These are phyloP conservation scores for Okapia johnstoni DNA, from an alignment of 2,113 vertebrate genomes.

Conservation along the genomic window DNA sequence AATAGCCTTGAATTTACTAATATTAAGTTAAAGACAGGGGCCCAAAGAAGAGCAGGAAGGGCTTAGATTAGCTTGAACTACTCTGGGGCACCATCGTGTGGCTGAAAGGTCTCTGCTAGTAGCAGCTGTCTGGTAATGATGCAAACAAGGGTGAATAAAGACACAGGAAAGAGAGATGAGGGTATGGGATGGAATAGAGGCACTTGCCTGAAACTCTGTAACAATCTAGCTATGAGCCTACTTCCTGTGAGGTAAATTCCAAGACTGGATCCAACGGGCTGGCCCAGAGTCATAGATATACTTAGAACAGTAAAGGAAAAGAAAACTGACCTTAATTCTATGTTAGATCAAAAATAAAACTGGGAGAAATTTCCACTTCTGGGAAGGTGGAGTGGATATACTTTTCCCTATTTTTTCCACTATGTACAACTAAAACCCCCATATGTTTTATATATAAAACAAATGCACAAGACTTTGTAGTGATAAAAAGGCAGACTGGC, in stretches of 20 bases:
- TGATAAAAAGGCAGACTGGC: background rate
- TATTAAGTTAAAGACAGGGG: background rate
- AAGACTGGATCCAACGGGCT: background rate
- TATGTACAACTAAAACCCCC: background rate
- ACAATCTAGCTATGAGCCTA: background rate
- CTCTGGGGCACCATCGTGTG: constrained; percentile 53
- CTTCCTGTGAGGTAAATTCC: background rate
- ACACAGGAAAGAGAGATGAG: background rate
- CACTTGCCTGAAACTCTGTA: background rate
- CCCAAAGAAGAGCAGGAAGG: background rate
- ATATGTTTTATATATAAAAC: background rate
- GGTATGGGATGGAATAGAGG: background rate
- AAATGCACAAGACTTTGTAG: background rate
- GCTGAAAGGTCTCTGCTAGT: background rate
- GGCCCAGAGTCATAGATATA: background rate
- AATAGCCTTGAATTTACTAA: background rate
- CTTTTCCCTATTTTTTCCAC: background rate
- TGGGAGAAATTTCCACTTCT: background rate
- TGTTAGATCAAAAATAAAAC: constrained; percentile 19
- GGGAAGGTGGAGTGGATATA: background rate
- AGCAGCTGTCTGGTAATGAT: background rate
- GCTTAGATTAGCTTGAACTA: background rate
- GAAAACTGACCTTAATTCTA: background rate
- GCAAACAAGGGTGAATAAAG: background rate
- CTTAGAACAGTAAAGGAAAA: constrained; percentile 24